Evolutionary conservation across 2,113 vertebrate species (phyloP).

Genomic region (Petromus typicus): DNA sequence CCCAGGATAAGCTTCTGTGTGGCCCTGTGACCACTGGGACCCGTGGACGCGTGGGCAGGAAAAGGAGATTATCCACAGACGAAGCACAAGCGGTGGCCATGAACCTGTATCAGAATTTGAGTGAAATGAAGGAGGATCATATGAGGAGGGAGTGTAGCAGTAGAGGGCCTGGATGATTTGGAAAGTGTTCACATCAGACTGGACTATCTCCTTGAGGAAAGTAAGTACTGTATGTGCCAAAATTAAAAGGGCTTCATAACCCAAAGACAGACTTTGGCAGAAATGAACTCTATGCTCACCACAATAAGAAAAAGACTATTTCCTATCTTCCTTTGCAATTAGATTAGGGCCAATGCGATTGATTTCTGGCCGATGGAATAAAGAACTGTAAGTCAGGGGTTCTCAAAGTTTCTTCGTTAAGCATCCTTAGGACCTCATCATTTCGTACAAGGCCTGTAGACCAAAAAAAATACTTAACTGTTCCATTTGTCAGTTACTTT

Average conservation of each 20-base stretch:
- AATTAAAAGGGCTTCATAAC: background rate
- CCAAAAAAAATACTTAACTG: background rate
- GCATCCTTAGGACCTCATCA: background rate
- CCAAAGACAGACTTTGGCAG: background rate
- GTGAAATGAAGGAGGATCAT: background rate
- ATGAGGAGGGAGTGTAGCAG: background rate
- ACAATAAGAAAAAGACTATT: background rate
- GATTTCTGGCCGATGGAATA: background rate
- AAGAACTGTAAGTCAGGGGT: background rate
- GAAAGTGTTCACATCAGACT: background rate
- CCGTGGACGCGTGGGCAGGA: too few species aligned
- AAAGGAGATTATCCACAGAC: background rate
- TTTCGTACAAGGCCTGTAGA: background rate
- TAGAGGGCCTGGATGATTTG: background rate
- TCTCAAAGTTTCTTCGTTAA: background rate
- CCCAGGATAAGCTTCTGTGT: background rate
- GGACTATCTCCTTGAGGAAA: background rate
- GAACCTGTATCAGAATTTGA: background rate
- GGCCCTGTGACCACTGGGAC: too few species aligned
- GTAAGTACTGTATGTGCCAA: too few species aligned
- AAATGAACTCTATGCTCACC: background rate
- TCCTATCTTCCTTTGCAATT: background rate
- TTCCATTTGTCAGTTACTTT: background rate
- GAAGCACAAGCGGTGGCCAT: background rate
- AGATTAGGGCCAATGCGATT: background rate